These are phyloP conservation scores for Stenichneumon culpator DNA, from an alignment of 2,888 invertebrate genomes.

Conservation along the genomic window DNA sequence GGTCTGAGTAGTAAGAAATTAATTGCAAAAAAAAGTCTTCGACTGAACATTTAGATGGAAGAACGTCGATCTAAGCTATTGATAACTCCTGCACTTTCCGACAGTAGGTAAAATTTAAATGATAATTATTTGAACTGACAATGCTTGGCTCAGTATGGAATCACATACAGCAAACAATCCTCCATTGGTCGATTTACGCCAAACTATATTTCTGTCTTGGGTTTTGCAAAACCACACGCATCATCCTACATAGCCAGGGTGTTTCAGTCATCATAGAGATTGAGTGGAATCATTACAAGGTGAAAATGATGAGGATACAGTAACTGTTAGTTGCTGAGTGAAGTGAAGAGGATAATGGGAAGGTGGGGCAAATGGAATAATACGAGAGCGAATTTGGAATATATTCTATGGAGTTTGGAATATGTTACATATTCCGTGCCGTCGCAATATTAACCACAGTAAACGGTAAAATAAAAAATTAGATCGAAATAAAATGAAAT, in stretches of 20 bases:
- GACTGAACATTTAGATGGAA: not conserved
- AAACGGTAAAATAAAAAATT: not conserved
- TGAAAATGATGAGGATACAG: slow-evolving; percentile 40
- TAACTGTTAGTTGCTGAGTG: slow-evolving; percentile 51
- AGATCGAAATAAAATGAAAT: not conserved
- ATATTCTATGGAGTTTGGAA: not conserved
- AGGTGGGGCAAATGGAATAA: slow-evolving; percentile 32
- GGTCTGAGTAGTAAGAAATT: not conserved
- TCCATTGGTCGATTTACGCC: not conserved
- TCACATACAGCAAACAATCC: not conserved
- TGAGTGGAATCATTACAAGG: slow-evolving; percentile 36
- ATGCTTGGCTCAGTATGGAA: not conserved
- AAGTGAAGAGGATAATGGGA: slow-evolving; percentile 42
- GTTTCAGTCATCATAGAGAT: not conserved
- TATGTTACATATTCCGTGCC: not conserved
- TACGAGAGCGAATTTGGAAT: slow-evolving; percentile 12
- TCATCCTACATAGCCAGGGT: not conserved
- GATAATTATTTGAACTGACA: not conserved
- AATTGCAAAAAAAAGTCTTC: not conserved
- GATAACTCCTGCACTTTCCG: slow-evolving; percentile 13
- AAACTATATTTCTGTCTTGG: not conserved
- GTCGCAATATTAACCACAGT: not conserved
- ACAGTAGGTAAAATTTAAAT: not conserved
- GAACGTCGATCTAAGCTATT: slow-evolving; percentile 17
- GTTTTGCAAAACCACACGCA: not conserved